Conservation (phyloP, 2,113 vertebrate genomes). For the human region DNA sequence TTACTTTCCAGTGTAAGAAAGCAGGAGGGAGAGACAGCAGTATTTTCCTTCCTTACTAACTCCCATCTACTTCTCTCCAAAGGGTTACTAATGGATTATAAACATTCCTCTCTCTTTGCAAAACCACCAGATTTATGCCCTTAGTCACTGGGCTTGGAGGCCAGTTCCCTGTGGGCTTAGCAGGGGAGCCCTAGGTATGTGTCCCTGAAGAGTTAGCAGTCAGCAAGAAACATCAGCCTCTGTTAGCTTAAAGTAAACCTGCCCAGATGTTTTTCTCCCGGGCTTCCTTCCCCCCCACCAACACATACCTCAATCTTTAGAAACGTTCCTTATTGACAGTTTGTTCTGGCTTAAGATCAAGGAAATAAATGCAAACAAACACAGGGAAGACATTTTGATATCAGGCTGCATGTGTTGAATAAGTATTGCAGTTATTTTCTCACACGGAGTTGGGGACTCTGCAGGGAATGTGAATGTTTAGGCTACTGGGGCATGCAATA, state of each 20-base stretch:
- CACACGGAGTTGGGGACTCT: slow-evolving; percentile 24
- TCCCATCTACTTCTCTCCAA: not conserved
- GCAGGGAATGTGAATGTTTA: slow-evolving; percentile 51
- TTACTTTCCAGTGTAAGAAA: not conserved
- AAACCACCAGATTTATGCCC: not conserved
- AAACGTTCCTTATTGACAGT: slow-evolving; percentile 67
- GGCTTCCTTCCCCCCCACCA: not conserved
- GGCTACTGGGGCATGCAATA: fast-evolving
- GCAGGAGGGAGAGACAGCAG: fast-evolving
- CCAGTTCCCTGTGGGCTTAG: not conserved
- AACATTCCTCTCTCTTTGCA: not conserved
- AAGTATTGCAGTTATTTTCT: slow-evolving; percentile 74
- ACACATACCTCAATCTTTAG: slow-evolving; percentile 11
- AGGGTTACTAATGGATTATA: not conserved
- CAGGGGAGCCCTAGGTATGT: not conserved
- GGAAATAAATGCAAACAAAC: slow-evolving; percentile 60
- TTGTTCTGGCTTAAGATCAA: slow-evolving; percentile 75
- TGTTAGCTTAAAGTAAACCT: not conserved
- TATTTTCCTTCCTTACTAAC: not conserved
- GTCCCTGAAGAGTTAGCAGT: not conserved
- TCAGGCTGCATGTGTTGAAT: slow-evolving; percentile 55
- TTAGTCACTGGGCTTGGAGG: not conserved
- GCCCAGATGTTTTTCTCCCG: not conserved
- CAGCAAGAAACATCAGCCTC: not conserved
- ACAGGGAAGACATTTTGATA: slow-evolving; percentile 48